These are phyloP conservation scores for Xylocopa sonorina DNA, from an alignment of 1,140 invertebrate genomes.

Conservation along the genomic window DNA sequence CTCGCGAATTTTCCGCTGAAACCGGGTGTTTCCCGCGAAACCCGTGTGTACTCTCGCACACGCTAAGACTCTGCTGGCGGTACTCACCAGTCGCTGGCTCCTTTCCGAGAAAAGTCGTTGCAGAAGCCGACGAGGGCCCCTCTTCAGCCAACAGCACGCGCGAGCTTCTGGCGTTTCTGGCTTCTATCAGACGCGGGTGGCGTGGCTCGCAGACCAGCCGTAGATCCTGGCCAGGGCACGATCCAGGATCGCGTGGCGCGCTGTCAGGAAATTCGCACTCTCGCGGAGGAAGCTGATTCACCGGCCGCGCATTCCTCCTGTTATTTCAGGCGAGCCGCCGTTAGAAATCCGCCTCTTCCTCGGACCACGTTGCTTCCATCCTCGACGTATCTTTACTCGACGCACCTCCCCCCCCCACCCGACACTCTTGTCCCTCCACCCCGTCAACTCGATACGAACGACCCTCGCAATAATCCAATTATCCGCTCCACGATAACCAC, in stretches of 20 bases:
- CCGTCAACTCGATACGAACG: no score
- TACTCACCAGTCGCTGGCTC: constrained; percentile 61
- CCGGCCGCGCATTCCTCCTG: constrained; percentile 60
- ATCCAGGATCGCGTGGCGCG: constrained; percentile 15
- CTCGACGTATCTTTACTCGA: not conserved
- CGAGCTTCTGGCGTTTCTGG: constrained; percentile 64
- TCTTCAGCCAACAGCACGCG: no score
- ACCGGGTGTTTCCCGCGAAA: not conserved
- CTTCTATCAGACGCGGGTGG: constrained; percentile 60
- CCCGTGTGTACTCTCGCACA: not conserved
- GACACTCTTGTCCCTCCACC: not conserved
- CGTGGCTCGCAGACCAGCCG: not conserved
- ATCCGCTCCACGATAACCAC: not conserved
- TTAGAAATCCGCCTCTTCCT: constrained; percentile 52
- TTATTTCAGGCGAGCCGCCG: constrained; percentile 61
- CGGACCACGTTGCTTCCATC: constrained; percentile 34
- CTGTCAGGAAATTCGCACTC: constrained; percentile 56
- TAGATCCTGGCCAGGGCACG: not conserved
- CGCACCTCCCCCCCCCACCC: not conserved
- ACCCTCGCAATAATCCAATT: no score
- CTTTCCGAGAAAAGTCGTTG: constrained; percentile 60
- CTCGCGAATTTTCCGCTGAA: no score
- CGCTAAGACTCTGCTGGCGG: not conserved
- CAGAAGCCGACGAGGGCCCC: not conserved
- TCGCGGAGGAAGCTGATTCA: constrained; percentile 61